Base-by-base conservation (phyloP, 2,113 vertebrate genomes). In the Triplophysa tibetana region DNA sequence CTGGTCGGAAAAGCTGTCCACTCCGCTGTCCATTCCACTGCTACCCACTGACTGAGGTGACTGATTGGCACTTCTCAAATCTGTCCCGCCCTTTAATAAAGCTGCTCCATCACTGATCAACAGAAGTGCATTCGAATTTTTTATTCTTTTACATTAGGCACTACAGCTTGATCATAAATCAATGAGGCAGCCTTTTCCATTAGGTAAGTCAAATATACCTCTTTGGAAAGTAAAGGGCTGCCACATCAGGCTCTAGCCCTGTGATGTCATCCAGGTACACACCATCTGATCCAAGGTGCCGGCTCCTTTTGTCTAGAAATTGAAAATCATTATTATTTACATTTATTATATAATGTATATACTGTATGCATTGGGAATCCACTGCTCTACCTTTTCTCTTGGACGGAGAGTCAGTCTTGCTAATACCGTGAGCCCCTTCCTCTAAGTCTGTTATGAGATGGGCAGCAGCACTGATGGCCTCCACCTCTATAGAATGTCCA, bases 261-360 rank as follows among this genome's bases (percentile, higher is more conserved):
- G 96, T 97, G 84, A 99, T 95, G 80, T 99, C 97, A 85, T 98
- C 97, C 91, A 99, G 89, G 88, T 99, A 99, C 13, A 99, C 92
- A 0, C 97, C 97, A 19, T 98, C 96, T 24, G 95, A 87, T 21
- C 97, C 97, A 1, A 99, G 93, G 85, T 98, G 97, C 17, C 94
- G 91, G 87, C 94, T 98, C 72, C 96, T 92, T 83, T 98, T 98
- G 86, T 98, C 97, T 99, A 79, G 41, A 79, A 88, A 45, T 19
- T 3, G 2, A 48, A 62, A 21, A 21, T 58, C 16, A 21, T 58
- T 58, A 52, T 52, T 52, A 52, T 14, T 33, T 38, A 38, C 4
- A 6, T 3, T 6, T 4, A 33, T 33, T 38, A 38, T 38, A 38
- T 38, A 7, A 38, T 38, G 33, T 38, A 38, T 38, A 8, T 38